Evolutionary conservation across 2,113 vertebrate species (phyloP).

Genomic region (Chamaea fasciata): DNA sequence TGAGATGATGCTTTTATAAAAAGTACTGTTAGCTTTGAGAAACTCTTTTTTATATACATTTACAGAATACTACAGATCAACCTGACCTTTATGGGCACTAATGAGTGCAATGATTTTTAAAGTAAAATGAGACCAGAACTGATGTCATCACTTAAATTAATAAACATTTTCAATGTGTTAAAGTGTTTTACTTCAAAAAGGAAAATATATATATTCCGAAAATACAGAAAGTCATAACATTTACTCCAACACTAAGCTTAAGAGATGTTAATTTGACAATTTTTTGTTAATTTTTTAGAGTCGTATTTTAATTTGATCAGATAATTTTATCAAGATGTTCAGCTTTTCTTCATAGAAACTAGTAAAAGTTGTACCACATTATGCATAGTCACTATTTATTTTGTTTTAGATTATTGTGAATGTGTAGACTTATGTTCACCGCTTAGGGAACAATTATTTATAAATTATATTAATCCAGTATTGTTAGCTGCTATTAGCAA

Average conservation of each 20-base stretch:
- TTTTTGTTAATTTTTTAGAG: conserved; percentile 39
- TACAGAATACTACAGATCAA: conserved; percentile 66
- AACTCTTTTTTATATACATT: conserved; percentile 47
- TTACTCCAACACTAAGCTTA: conserved; percentile 64
- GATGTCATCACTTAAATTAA: conserved; percentile 66
- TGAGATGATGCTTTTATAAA: conserved; percentile 60
- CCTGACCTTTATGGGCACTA: conserved; percentile 63
- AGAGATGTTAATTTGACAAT: conserved; percentile 72
- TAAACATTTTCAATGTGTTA: conserved; percentile 48
- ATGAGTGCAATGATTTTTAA: conserved; percentile 62
- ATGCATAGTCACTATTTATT: conserved; percentile 78
- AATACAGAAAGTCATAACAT: conserved; percentile 14
- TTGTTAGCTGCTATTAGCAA: conserved; percentile 74
- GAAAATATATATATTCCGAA: conserved; percentile 46
- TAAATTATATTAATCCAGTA: conserved; percentile 77
- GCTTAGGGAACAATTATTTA: conserved; percentile 81
- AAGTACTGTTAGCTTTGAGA: conserved; percentile 64
- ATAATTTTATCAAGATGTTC: conserved; percentile 67
- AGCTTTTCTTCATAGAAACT: conserved; percentile 69
- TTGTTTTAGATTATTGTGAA: conserved; percentile 73
- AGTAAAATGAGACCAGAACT: conserved; percentile 65
- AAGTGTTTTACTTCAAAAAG: conserved; percentile 70
- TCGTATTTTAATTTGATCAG: conserved; percentile 69
- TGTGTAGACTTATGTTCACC: conserved; percentile 73
- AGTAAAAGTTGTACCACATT: conserved; percentile 67